Conservation (phyloP, 1,140 invertebrate species). For the Sipha flava region DNA sequence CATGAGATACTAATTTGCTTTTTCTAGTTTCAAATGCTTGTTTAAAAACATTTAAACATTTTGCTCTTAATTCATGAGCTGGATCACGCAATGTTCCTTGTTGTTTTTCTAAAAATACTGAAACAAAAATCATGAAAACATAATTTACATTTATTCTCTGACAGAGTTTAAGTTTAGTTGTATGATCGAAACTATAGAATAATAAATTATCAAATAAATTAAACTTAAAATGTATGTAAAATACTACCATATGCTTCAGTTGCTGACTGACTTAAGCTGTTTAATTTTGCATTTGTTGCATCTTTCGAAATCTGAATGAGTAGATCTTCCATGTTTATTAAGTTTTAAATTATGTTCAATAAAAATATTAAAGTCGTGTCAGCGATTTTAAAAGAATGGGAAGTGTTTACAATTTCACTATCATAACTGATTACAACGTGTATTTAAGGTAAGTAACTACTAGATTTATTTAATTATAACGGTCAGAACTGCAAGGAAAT, state of each 20-base stretch:
- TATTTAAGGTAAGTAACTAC: no score
- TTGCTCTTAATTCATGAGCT: constrained; percentile 70
- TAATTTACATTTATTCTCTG: background rate
- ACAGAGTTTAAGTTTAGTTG: background rate
- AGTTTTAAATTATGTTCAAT: background rate
- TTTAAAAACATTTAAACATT: constrained; percentile 72
- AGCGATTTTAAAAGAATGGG: no score
- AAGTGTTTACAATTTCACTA: no score
- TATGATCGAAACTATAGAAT: no score
- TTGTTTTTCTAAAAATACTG: constrained; percentile 74
- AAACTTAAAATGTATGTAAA: background rate
- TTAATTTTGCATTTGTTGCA: constrained; percentile 62
- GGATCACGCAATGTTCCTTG: constrained; percentile 66
- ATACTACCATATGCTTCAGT: constrained; percentile 68
- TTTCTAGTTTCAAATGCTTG: constrained; percentile 77
- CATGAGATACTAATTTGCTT: constrained; percentile 70
- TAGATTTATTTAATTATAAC: no score
- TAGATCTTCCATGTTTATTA: constrained; percentile 63
- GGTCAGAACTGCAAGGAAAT: no score
- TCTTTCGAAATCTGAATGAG: constrained; percentile 69
- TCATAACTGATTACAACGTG: no score
- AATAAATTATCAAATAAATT: background rate
- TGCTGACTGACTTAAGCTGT: constrained; percentile 60
- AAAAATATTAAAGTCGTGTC: no score
- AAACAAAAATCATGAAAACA: constrained; percentile 41